Evolutionary conservation across 1,140 invertebrate genomes (phyloP).

Genomic region (Musca domestica): DNA sequence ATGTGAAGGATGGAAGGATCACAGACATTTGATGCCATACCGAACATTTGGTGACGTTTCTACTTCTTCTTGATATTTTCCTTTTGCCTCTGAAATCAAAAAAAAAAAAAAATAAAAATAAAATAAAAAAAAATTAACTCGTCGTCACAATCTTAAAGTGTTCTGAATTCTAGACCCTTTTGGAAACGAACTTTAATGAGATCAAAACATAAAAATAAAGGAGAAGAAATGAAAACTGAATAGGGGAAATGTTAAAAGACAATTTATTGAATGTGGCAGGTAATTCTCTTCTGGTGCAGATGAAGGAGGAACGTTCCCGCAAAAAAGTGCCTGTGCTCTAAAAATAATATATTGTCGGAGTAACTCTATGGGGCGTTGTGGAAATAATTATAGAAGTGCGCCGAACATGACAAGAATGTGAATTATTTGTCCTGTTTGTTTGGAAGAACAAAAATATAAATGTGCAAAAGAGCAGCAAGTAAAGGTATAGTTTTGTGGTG

Average conservation of each 20-base stretch:
- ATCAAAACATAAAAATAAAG: background rate
- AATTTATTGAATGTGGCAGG: slow-evolving; percentile 19
- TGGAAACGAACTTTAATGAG: background rate
- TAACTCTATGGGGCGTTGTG: too few relatives aligned
- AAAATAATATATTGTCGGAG: too few relatives aligned
- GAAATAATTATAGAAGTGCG: too few relatives aligned
- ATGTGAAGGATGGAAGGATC: background rate
- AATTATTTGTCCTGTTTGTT: too few relatives aligned
- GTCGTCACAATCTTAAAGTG: background rate
- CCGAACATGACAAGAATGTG: too few relatives aligned
- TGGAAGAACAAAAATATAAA: too few relatives aligned
- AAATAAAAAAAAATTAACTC: too few relatives aligned
- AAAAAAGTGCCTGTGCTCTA: too few relatives aligned
- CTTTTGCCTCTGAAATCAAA: background rate
- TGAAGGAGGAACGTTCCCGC: too few relatives aligned
- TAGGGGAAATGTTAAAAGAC: slow-evolving; percentile 10
- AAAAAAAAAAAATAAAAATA: too few relatives aligned
- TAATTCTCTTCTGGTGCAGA: background rate
- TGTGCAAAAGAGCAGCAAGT: too few relatives aligned
- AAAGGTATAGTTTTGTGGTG: too few relatives aligned
- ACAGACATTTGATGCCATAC: slow-evolving; percentile 18
- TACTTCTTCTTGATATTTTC: background rate
- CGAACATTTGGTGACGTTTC: slow-evolving; percentile 4
- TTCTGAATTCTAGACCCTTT: background rate
- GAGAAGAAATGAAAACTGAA: background rate